Conservation (phyloP, 2,888 invertebrate genomes). For the Lasioglossum oenotherae region DNA sequence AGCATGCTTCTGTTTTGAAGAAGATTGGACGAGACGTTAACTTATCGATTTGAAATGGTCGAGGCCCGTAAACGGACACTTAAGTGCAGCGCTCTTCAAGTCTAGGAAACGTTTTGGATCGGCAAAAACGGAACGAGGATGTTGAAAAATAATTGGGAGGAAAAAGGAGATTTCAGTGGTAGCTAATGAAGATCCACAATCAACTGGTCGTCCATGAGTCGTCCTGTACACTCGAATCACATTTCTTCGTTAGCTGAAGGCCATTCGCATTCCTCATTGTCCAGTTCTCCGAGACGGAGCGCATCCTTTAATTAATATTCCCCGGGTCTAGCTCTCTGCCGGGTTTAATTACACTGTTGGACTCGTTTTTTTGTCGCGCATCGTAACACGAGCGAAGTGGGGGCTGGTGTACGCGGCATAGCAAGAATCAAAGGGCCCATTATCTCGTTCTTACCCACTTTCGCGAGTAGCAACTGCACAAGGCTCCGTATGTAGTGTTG, state of each 20-base stretch:
- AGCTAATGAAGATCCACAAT: background rate
- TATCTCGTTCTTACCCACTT: constrained; percentile 30
- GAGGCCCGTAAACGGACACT: background rate
- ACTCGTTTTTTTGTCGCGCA: constrained; percentile 1
- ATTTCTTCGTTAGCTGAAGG: background rate
- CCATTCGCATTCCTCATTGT: constrained; percentile 4
- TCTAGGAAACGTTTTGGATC: background rate
- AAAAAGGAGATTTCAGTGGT: background rate
- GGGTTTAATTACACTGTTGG: background rate
- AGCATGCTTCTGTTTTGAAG: background rate
- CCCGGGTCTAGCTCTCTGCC: background rate
- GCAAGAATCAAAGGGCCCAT: constrained; percentile 18
- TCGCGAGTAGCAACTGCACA: constrained; percentile 10
- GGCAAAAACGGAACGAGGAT: background rate
- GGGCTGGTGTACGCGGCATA: background rate
- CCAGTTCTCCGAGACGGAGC: background rate
- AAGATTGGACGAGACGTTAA: background rate
- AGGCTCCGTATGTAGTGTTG: constrained; percentile 23
- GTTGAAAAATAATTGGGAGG: background rate
- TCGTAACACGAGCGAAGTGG: background rate
- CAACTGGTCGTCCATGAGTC: background rate
- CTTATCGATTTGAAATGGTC: background rate
- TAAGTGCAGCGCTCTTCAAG: background rate
- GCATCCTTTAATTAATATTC: constrained; percentile 6
- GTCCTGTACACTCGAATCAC: background rate